These are phyloP conservation scores for Calidris pugnax DNA, from an alignment of 2,113 vertebrate species.

Conservation along the genomic window DNA sequence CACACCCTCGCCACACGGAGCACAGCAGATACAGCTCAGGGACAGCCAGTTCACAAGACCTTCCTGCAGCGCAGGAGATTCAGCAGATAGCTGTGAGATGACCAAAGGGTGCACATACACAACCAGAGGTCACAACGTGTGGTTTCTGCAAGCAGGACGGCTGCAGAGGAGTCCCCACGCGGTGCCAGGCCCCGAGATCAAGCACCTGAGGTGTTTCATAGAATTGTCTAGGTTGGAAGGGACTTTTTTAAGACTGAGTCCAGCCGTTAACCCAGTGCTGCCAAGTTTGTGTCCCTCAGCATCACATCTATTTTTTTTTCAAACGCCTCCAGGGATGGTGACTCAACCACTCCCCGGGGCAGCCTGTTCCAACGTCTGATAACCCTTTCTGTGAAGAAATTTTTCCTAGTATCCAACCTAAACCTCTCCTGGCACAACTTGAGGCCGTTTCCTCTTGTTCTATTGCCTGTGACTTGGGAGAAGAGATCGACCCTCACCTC, in stretches of 20 bases:
- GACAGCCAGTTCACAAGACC: not conserved
- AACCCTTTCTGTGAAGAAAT: not conserved
- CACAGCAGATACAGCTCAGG: not conserved
- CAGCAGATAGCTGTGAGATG: accelerated
- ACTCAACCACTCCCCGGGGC: not conserved
- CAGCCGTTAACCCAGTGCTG: not conserved
- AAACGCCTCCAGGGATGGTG: not conserved
- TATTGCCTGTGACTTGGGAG: not conserved
- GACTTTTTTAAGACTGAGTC: not conserved
- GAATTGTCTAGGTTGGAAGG: not conserved
- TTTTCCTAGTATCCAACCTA: not conserved
- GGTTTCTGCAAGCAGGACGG: not conserved
- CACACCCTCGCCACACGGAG: accelerated
- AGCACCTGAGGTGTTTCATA: not conserved
- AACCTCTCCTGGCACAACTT: not conserved
- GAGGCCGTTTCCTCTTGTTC: not conserved
- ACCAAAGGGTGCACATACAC: accelerated
- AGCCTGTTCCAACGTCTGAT: not conserved
- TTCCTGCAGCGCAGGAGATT: accelerated
- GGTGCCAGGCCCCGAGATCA: not conserved
- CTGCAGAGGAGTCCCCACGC: too few relatives aligned
- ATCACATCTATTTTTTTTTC: not conserved
- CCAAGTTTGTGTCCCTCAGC: not conserved
- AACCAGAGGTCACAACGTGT: accelerated
- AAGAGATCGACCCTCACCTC: not conserved